Conservation (phyloP, 2,888 invertebrate species). For the Cacoxenus indagator region DNA sequence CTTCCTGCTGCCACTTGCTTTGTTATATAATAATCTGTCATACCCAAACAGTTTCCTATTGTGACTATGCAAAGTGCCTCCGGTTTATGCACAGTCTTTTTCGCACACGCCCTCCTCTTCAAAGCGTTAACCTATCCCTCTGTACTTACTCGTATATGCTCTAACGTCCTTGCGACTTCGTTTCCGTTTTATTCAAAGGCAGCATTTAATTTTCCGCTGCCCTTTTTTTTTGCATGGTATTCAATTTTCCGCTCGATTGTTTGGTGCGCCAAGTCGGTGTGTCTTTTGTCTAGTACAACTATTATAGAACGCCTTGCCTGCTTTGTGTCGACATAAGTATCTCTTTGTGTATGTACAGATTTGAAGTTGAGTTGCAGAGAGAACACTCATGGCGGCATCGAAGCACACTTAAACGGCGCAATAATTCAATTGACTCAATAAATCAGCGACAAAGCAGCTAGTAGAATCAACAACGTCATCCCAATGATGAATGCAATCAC, state of each 20-base stretch:
- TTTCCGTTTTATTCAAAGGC: background rate
- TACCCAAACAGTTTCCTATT: background rate
- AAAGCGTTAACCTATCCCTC: background rate
- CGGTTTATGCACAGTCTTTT: background rate
- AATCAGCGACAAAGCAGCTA: background rate
- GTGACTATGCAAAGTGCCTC: background rate
- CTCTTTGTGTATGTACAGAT: background rate
- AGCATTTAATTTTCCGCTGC: background rate
- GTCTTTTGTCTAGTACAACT: slow-evolving; percentile 9
- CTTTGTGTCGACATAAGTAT: background rate
- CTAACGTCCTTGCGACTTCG: too few species aligned
- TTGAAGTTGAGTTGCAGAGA: background rate
- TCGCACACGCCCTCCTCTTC: background rate
- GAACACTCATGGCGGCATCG: slow-evolving; percentile 1
- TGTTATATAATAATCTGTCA: background rate
- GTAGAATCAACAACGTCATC: background rate
- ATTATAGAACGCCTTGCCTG: background rate
- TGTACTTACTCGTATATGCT: background rate
- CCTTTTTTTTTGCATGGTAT: background rate
- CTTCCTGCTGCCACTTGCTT: background rate
- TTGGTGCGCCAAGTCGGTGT: background rate
- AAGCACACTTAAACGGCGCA: slow-evolving; percentile 35
- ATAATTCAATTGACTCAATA: slow-evolving; percentile 58
- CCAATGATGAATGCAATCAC: background rate
- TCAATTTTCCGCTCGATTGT: slow-evolving; percentile 18